phyloP scores from a whole-genome alignment of 2,797 vertebrate genomes.

The Sandelia bainsii region DNA sequence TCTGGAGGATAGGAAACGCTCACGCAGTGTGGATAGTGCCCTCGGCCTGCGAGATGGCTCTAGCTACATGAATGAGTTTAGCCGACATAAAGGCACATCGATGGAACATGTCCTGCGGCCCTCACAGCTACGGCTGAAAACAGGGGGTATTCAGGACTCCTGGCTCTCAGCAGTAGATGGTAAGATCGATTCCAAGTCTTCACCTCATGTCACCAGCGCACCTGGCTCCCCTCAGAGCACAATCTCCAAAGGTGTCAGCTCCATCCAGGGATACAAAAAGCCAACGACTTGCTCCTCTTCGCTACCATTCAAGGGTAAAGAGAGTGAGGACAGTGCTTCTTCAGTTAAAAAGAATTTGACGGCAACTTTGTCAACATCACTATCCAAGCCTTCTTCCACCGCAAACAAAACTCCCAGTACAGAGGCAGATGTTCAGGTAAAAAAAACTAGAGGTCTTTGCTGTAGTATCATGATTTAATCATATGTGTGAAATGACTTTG shows the following conservation, averaged over 20 bases:
- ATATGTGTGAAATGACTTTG: not conserved
- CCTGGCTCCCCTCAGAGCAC: conserved; percentile 80
- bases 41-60: conserved; percentile 78
- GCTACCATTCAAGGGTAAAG: conserved; percentile 61
- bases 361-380: conserved; percentile 48
- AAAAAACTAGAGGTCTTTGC: not conserved
- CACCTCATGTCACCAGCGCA: conserved; percentile 66
- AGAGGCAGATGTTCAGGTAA: conserved; percentile 81
- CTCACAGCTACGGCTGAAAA: conserved; percentile 86
- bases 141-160: conserved; percentile 55
- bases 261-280: conserved; percentile 72
- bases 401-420: conserved; percentile 56
- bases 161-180: conserved; percentile 64
- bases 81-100: conserved; percentile 84
- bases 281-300: conserved; percentile 61
- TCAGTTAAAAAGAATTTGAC: conserved; percentile 55
- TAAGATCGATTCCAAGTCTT: conserved; percentile 60
- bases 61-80: conserved; percentile 80
- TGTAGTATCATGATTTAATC: not conserved
- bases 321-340: conserved; percentile 48
- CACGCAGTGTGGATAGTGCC: conserved; percentile 93
- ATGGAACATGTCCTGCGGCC: conserved; percentile 90
- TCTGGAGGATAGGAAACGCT: conserved; percentile 92
- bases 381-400: conserved; percentile 57
- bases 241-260: conserved; percentile 58